A percentile compares a stretch with the other conserved stretches of the same genome.
Evolutionary conservation across 2,888 invertebrate species (phyloP).

Genomic region (Drosophila tanythrix): DNA sequence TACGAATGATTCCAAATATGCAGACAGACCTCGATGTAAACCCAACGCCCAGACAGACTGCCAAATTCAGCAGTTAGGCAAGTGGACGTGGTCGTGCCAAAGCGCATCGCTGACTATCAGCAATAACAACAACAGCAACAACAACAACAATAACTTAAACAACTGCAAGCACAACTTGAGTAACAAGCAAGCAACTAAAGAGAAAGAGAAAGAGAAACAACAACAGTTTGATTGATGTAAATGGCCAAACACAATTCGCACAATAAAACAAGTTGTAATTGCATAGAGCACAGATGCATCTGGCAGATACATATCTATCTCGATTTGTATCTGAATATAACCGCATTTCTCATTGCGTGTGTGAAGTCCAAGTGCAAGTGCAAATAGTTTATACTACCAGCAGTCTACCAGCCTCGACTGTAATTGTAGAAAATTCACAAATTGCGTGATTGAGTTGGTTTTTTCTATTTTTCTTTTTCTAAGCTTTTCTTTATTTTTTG

Average conservation of each 20-base stretch:
- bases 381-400: slow-evolving; percentile 42
- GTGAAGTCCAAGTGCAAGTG: slow-evolving; percentile 37
- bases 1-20: not conserved
- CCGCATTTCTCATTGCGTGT: slow-evolving; percentile 56
- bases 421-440: slow-evolving; percentile 71
- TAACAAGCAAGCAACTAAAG: not conserved
- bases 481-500: not conserved
- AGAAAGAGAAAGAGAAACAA: slow-evolving; percentile 12
- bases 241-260: slow-evolving; percentile 70
- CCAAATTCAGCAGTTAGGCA: slow-evolving; percentile 4
- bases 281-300: slow-evolving; percentile 46
- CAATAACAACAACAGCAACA: slow-evolving; percentile 5
- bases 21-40: slow-evolving; percentile 2
- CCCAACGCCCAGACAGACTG: not conserved
- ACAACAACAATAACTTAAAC: slow-evolving; percentile 1
- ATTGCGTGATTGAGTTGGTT: slow-evolving; percentile 57
- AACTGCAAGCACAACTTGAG: slow-evolving; percentile 13
- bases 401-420: slow-evolving; percentile 30
- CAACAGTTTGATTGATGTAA: slow-evolving; percentile 71
- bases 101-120: slow-evolving; percentile 51
- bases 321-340: slow-evolving; percentile 20
- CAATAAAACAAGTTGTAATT: slow-evolving; percentile 73
- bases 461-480: not conserved
- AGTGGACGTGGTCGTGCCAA: slow-evolving; percentile 36
- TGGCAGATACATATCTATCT: slow-evolving; percentile 62